Base-by-base conservation (phyloP, 2,888 invertebrate species). In the Busseola fusca region DNA sequence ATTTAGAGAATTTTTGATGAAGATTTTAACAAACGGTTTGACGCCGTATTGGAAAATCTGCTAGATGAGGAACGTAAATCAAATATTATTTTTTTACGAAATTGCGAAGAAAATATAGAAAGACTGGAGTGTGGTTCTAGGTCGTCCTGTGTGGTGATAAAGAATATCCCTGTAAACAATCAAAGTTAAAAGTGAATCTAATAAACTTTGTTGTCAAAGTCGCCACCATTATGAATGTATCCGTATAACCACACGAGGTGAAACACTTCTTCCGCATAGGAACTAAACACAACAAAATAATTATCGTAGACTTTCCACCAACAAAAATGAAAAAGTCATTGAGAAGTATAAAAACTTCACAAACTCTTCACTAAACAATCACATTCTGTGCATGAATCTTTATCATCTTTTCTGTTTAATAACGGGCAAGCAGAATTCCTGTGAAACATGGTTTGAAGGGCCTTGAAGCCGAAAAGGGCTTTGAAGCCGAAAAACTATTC, bases 1-100 rank as follows among this genome's bases (percentile, higher is more conserved):
- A 59, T 34, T 34, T n/a, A 58, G 30, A 16, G 37, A 54, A 66
- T 74, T 34, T 48, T 54, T 27, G 1, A 66, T n/a, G 40, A 52
- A 54, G 12, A 37, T 52, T 37, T 64, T 16, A 25, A 56, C 27
- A 16, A 25, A 25, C 12, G 52, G 45, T 34, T 30, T 16, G 37
- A 34, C 5, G 18, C n/a, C n/a, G n/a, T n/a, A n/a, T n/a, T n/a
- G n/a, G n/a, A n/a, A n/a, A n/a, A n/a, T n/a, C n/a, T n/a, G n/a
- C n/a, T n/a, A n/a, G n/a, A n/a, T n/a, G n/a, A n/a, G n/a, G n/a
- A n/a, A n/a, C n/a, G n/a, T n/a, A n/a, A n/a, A n/a, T n/a, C n/a
- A n/a, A n/a, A n/a, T n/a, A n/a, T n/a, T n/a, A n/a, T n/a, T n/a
- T n/a, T n/a, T n/a, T n/a, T n/a, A n/a, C n/a, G n/a, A n/a, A n/a